Base-by-base conservation (phyloP, 2,797 vertebrate genomes). In the Pempheris klunzingeri region DNA sequence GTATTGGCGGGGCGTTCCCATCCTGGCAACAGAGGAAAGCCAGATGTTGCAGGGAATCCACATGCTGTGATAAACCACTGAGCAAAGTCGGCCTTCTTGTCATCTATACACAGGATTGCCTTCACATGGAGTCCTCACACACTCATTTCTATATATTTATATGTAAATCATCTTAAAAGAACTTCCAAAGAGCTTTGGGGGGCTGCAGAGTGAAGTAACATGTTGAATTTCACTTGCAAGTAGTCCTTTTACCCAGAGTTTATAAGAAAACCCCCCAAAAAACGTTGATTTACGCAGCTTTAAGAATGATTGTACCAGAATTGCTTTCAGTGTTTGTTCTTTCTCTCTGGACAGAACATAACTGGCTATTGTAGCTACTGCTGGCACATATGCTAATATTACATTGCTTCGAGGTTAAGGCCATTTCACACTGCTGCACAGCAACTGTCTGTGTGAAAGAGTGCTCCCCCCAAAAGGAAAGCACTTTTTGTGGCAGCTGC, bases 11-110 rank as follows among this genome's bases (percentile, higher is more conserved):
- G 77, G 61, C 43, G 65, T 74, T 77, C 61, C 61, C 41, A 32
- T 65, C 59, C 59, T 66, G 69, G 66, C 67, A 77, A 59, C 20
- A 49, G 46, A 71, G 70, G 63, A 78, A 30, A 74, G 64, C 38
- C 71, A 78, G 70, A 82, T 74, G 77, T 54, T 47, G 34, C 41
- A 24, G 30, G 50, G 28, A 32, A 39, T 61, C 26, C 36, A 55
- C 77, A 62, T 1, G 61, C n/a, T 38, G 20, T 47, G 6, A 17
- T 62, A n/a, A 57, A 80, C 57, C 57, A 73, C 8, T 38, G 46
- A 79, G 52, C 3, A 18, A 32, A 55, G 10, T 49, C 2, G 1
- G 28, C 28, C 47, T 41, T 52, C 20, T 32, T 5, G 11, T 54
- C 38, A 52, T 12, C 10, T 0, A 0, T 32, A 14, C 49, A 10